phyloP scores from a whole-genome alignment of 2,888 invertebrate species.

The Pardosa pseudoannulata region DNA sequence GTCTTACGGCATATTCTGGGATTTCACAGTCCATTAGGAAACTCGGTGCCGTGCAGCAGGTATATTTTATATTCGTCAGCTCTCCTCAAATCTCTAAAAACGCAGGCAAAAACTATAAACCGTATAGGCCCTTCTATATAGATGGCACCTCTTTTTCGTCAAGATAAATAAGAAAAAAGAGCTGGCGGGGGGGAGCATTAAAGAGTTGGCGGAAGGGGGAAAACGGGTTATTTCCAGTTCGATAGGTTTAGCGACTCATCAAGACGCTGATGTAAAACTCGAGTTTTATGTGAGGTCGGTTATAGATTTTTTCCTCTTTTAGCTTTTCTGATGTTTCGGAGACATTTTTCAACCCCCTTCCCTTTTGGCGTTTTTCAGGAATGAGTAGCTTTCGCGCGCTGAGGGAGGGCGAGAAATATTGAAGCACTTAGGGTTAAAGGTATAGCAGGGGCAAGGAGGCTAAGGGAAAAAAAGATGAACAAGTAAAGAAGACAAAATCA shows the following conservation, averaged over 20 bases:
- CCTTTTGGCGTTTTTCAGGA: slow-evolving; percentile 52
- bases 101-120: slow-evolving; percentile 49
- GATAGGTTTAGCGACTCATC: slow-evolving; percentile 72
- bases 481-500: slow-evolving; percentile 19
- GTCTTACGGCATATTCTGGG: slow-evolving; percentile 46
- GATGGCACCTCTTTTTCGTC: slow-evolving; percentile 30
- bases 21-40: slow-evolving; percentile 67
- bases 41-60: slow-evolving; percentile 34
- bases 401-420: slow-evolving; percentile 62
- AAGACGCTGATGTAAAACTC: slow-evolving; percentile 63
- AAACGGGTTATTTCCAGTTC: slow-evolving; percentile 71
- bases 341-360: slow-evolving; percentile 51
- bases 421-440: slow-evolving; percentile 71
- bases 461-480: slow-evolving; percentile 22
- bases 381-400: slow-evolving; percentile 57
- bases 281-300: slow-evolving; percentile 68
- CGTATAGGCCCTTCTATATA: slow-evolving; percentile 44
- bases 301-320: slow-evolving; percentile 53
- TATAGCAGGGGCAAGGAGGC: slow-evolving; percentile 47
- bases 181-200: slow-evolving; percentile 31
- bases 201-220: slow-evolving; percentile 55
- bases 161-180: slow-evolving; percentile 11
- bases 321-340: slow-evolving; percentile 28
- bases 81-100: slow-evolving; percentile 60
- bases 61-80: slow-evolving; percentile 58